Conservation (phyloP, 2,888 invertebrate species). For the Yponomeuta evonymella region DNA sequence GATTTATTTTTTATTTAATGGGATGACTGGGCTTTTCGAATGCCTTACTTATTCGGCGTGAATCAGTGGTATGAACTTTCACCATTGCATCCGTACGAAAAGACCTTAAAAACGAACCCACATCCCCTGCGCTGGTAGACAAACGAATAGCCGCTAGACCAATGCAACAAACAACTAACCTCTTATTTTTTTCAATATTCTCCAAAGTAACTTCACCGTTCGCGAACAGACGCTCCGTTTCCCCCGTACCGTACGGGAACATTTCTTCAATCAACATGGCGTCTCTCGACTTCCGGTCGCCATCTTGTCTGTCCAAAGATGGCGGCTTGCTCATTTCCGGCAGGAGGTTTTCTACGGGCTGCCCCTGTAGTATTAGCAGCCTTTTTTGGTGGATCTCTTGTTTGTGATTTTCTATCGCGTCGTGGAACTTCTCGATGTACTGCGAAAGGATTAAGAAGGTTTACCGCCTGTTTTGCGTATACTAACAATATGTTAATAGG, state of each 20-base stretch:
- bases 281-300: background rate
- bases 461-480: too few relatives aligned
- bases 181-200: constrained; percentile 58
- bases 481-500: too few relatives aligned
- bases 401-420: constrained; percentile 48
- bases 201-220: constrained; percentile 50
- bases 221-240: constrained; percentile 26
- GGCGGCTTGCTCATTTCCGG: constrained; percentile 32
- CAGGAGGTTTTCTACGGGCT: constrained; percentile 39
- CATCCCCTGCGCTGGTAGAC: too few relatives aligned
- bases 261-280: constrained; percentile 31
- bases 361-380: constrained; percentile 39
- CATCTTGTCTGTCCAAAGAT: background rate
- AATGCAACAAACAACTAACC: constrained; percentile 22
- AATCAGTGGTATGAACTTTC: too few relatives aligned
- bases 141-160: background rate
- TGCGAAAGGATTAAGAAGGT: constrained; percentile 31
- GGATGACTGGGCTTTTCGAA: too few relatives aligned
- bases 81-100: too few relatives aligned
- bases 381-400: constrained; percentile 43
- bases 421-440: constrained; percentile 54
- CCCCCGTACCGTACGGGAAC: constrained; percentile 47
- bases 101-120: too few relatives aligned
- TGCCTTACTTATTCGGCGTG: too few relatives aligned
- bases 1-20: too few relatives aligned